Evolutionary conservation across 2,888 invertebrate species (phyloP).

Genomic region (Panzeria rudis): DNA sequence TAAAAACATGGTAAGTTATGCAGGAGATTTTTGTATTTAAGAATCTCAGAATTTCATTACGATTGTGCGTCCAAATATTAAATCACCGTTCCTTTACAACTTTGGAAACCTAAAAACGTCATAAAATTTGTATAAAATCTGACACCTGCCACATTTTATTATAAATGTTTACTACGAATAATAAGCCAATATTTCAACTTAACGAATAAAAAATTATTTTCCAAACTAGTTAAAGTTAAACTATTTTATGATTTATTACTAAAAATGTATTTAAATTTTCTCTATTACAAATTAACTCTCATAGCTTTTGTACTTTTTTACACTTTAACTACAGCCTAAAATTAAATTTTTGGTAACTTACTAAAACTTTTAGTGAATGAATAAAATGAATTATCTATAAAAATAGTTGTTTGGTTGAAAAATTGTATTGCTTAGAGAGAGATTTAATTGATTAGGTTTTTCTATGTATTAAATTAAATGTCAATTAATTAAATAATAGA

Average conservation of each 20-base stretch:
- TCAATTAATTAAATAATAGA: conserved; percentile 51
- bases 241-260: neutral
- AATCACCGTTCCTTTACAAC: too few species aligned
- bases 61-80: too few species aligned
- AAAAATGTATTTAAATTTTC: neutral
- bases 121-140: too few species aligned
- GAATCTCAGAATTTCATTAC: too few species aligned
- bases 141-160: too few species aligned
- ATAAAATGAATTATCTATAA: conserved; percentile 28
- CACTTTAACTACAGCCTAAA: too few species aligned
- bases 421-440: neutral
- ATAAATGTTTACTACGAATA: too few species aligned
- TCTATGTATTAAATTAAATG: conserved; percentile 52
- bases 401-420: neutral
- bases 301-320: neutral
- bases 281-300: neutral
- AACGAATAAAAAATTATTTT: neutral
- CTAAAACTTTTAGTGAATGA: neutral
- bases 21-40: too few species aligned
- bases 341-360: too few species aligned
- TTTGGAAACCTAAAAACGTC: too few species aligned
- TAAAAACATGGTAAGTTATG: too few species aligned
- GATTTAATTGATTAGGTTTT: conserved; percentile 49
- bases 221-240: neutral
- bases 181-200: too few species aligned